Evolutionary conservation across 2,113 vertebrate genomes (phyloP).

Genomic region (Periophthalmodon schlosseri): DNA sequence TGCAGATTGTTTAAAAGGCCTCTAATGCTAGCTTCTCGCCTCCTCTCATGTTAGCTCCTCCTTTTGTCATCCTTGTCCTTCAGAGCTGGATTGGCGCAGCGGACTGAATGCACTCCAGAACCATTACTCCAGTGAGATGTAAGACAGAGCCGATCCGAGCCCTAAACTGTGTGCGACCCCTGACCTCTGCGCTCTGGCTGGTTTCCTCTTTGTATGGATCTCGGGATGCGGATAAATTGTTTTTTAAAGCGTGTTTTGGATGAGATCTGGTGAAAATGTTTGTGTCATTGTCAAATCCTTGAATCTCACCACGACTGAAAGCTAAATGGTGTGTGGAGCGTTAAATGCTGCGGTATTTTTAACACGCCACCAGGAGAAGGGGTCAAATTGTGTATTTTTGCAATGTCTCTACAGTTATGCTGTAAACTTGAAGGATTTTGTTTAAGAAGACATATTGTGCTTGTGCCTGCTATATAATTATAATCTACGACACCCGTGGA

Average conservation of each 20-base stretch:
- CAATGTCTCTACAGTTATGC: too few species aligned
- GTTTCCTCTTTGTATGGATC: neutral
- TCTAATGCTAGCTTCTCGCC: neutral
- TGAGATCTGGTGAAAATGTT: neutral
- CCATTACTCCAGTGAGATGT: neutral
- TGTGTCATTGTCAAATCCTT: neutral
- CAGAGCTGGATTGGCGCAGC: neutral
- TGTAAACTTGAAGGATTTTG: too few species aligned
- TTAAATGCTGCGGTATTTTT: neutral
- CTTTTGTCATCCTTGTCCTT: neutral
- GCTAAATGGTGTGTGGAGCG: neutral
- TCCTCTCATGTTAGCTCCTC: too few species aligned
- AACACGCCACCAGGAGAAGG: neutral
- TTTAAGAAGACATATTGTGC: too few species aligned
- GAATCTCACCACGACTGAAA: neutral
- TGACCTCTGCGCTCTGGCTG: neutral
- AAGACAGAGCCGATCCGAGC: neutral
- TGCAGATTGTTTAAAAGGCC: slow-evolving; percentile 14
- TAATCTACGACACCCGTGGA: too few species aligned
- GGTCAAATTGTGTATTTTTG: too few species aligned
- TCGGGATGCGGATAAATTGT: neutral
- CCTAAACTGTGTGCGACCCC: neutral
- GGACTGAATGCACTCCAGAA: neutral
- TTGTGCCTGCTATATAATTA: too few species aligned
- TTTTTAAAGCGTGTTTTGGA: neutral